phyloP scores from a whole-genome alignment of 1,140 invertebrate genomes.

The Anagrus nilaparvatae region DNA sequence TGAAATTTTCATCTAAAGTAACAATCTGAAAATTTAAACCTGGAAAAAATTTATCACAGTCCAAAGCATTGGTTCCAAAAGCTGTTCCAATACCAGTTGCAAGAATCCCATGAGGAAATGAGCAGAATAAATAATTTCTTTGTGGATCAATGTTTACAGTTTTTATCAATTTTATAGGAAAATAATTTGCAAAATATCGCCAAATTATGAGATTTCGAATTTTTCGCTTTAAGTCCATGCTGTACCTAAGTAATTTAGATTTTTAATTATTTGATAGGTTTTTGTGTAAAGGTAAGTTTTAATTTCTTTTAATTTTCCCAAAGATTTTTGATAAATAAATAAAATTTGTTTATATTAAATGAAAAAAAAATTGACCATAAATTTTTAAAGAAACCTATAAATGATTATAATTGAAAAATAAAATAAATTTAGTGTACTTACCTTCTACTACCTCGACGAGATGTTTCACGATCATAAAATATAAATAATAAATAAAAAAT shows the following conservation, averaged over 20 bases:
- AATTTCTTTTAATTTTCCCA: too few species aligned
- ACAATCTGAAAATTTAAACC: constrained; percentile 62
- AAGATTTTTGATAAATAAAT: too few species aligned
- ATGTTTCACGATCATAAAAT: constrained; percentile 52
- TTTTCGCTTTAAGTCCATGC: too few species aligned
- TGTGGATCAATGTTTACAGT: constrained; percentile 66
- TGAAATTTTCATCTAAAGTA: constrained; percentile 71
- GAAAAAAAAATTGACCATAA: too few species aligned
- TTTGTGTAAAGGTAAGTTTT: too few species aligned
- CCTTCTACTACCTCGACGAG: constrained; percentile 51
- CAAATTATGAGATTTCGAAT: constrained; percentile 58
- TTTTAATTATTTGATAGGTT: too few species aligned
- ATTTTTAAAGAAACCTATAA: too few species aligned
- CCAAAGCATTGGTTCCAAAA: constrained; percentile 66
- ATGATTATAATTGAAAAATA: too few species aligned
- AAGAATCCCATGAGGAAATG: constrained; percentile 83
- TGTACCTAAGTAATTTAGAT: too few species aligned
- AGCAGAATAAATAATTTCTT: constrained; percentile 76
- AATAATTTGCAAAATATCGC: constrained; percentile 68
- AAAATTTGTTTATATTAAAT: too few species aligned
- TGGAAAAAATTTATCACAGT: constrained; percentile 69
- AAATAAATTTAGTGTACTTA: too few species aligned
- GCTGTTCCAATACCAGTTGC: constrained; percentile 65
- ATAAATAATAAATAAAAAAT: constrained; percentile 61
- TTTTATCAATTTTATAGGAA: constrained; percentile 74